phyloP scores from a whole-genome alignment of 2,888 invertebrate genomes.

The Carpatolechia fugitivella region DNA sequence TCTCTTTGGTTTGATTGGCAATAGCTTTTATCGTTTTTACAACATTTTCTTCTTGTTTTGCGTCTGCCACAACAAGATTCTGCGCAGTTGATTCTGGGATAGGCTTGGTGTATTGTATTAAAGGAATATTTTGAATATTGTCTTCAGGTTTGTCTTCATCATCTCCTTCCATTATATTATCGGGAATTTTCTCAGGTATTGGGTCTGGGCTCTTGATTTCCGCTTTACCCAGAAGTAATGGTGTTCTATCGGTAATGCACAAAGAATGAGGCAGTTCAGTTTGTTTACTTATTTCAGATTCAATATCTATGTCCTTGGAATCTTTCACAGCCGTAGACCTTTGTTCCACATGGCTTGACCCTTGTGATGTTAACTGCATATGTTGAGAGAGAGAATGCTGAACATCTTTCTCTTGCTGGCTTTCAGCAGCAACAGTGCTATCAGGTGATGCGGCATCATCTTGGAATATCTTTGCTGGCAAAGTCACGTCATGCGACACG shows the following conservation, averaged over 20 bases:
- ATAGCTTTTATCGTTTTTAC: conserved; percentile 77
- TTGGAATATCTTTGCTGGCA: conserved; percentile 84
- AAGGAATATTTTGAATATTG: conserved; percentile 47
- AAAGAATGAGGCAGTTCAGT: conserved; percentile 69
- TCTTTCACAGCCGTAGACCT: conserved; percentile 44
- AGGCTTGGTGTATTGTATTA: conserved; percentile 56
- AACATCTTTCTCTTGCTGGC: conserved; percentile 41
- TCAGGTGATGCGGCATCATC: conserved; percentile 83
- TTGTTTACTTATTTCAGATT: conserved; percentile 72
- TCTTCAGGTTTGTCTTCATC: conserved; percentile 73
- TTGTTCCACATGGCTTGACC: conserved; percentile 39
- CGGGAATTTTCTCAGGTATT: conserved; percentile 74
- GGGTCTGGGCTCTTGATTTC: conserved; percentile 75
- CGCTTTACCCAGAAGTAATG: conserved; percentile 64
- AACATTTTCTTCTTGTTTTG: conserved; percentile 57
- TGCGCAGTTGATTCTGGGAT: conserved; percentile 43
- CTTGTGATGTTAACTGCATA: conserved; percentile 38
- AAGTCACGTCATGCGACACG: conserved; percentile 77
- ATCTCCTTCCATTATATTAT: conserved; percentile 72
- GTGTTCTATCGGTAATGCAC: conserved; percentile 61
- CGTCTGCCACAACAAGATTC: conserved; percentile 36
- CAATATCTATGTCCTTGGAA: conserved; percentile 69
- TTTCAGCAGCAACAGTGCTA: conserved; percentile 57
- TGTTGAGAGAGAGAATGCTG: conserved; percentile 41
- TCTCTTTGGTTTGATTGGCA: conserved; percentile 77